Base-by-base conservation (phyloP, 2,888 invertebrate genomes). In the Rotaria socialis region DNA sequence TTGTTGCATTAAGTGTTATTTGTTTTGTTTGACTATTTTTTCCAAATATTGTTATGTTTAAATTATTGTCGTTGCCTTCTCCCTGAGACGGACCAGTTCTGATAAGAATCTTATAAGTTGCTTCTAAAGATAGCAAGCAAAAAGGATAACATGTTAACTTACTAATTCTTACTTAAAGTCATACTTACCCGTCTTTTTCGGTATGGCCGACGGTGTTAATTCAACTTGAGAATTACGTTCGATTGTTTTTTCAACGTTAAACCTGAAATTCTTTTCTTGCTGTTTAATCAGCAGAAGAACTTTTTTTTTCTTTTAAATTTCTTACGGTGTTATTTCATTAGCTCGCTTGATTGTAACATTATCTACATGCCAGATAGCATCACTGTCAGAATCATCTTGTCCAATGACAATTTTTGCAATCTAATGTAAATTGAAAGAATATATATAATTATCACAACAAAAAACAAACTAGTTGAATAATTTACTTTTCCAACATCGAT, bases 401-500 rank as follows among this genome's bases (percentile, higher is more conserved):
- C 75, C 75, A 6, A 80, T 8, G 22, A 11, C 14, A 80, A 80
- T 80, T 80, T 80, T 47, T 8, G 24, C 8, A 47, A 80, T 80
- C 75, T 80, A 80, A 11, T 43, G 22, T 80, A 24, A 10, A 47
- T 41, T 41, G 4, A 80, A 27, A 35, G 11, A 27, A 16, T 14
- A 35, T 14, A 35, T 5, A 27, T 27, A 35, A 11, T 27, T 35
- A 16, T 16, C 14, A 35, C 14, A 16, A 52, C 8, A 50, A 8
- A 50, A 50, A 50, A 50, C 8, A 52, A 52, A 16, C 4, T 67
- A 8, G 16, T 14, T 0, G 2, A 1, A 47, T 47, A 24, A 47
- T n/a, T 11, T n/a, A 80, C 75, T n/a, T 80, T 80, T 43, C 75
- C 75, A 10, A 80, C 47, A 80, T 80, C 75, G 11, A 11, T 47